Percentiles rank a stretch among this genome's conserved stretches.
Evolutionary conservation across 2,113 vertebrate species (phyloP).

Genomic region (Thinocorus orbignyianus): DNA sequence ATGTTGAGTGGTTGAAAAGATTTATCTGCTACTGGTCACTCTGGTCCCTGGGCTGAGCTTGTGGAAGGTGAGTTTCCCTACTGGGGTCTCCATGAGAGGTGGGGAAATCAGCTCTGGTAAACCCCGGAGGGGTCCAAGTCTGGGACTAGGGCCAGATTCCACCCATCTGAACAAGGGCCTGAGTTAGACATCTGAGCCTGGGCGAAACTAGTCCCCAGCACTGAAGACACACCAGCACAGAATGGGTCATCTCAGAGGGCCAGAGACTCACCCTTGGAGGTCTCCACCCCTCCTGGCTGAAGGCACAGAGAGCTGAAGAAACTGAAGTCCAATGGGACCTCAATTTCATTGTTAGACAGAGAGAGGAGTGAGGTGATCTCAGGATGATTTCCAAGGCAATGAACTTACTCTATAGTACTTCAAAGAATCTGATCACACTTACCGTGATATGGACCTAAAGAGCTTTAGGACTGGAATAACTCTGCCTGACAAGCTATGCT

Average conservation of each 20-base stretch:
- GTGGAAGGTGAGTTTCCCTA: neutral
- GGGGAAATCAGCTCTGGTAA: neutral
- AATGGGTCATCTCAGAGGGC: neutral
- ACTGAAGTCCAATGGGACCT: neutral
- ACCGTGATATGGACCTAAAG: neutral
- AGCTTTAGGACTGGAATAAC: neutral
- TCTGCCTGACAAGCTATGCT: neutral
- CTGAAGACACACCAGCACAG: neutral
- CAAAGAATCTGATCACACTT: neutral
- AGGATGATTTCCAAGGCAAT: neutral
- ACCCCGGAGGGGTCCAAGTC: too few species aligned
- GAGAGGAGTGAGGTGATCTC: neutral
- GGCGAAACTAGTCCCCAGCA: neutral
- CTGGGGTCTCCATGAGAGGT: accelerated
- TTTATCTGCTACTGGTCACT: neutral
- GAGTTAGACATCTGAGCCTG: neutral
- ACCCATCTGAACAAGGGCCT: neutral
- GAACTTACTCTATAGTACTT: neutral
- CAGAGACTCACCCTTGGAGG: neutral
- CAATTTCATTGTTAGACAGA: neutral
- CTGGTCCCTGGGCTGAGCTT: neutral
- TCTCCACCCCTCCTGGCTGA: neutral
- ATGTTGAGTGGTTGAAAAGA: neutral
- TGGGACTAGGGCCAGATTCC: neutral
- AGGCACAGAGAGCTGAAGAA: neutral